Percentiles rank a stretch among this genome's conserved stretches.
These are phyloP conservation scores for Glyphotaelius pellucidus DNA, from an alignment of 2,888 invertebrate species.

Conservation along the genomic window DNA sequence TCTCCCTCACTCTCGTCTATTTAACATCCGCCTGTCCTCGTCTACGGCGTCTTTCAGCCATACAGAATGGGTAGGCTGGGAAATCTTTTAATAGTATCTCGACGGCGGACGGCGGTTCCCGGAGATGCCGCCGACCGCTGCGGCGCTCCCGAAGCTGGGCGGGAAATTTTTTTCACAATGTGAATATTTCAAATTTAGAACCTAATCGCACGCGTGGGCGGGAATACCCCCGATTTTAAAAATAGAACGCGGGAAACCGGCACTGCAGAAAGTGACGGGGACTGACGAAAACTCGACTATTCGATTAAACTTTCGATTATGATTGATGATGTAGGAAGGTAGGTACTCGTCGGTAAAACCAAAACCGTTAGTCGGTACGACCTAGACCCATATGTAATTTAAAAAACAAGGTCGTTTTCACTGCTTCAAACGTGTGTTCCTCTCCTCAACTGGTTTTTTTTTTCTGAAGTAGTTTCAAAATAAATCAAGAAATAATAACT, in stretches of 20 bases:
- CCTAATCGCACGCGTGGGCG: conserved; percentile 61
- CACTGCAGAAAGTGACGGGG: conserved; percentile 19
- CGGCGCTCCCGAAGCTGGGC: conserved; percentile 38
- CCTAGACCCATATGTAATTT: conserved; percentile 26
- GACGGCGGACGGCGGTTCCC: conserved; percentile 5
- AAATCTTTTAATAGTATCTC: conserved; percentile 79
- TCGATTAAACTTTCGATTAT: conserved; percentile 14
- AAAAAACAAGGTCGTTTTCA: conserved; percentile 26
- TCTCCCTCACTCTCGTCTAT: conserved; percentile 54
- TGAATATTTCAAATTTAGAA: conserved; percentile 59
- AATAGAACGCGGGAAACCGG: conserved; percentile 57
- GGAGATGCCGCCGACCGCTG: conserved; percentile 20
- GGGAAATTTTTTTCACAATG: conserved; percentile 49
- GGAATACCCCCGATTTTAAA: conserved; percentile 47
- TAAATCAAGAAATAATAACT: background rate
- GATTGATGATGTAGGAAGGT: background rate
- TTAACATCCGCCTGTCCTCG: conserved; percentile 45
- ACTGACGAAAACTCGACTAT: background rate
- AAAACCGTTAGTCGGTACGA: background rate
- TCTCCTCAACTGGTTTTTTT: background rate
- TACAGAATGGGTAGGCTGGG: conserved; percentile 67
- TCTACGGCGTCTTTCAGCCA: conserved; percentile 46
- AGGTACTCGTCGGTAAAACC: background rate
- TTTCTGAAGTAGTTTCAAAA: background rate
- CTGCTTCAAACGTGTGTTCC: background rate